These are phyloP conservation scores for Emydura subglobosa DNA, from an alignment of 2,113 vertebrate species.

Conservation along the genomic window DNA sequence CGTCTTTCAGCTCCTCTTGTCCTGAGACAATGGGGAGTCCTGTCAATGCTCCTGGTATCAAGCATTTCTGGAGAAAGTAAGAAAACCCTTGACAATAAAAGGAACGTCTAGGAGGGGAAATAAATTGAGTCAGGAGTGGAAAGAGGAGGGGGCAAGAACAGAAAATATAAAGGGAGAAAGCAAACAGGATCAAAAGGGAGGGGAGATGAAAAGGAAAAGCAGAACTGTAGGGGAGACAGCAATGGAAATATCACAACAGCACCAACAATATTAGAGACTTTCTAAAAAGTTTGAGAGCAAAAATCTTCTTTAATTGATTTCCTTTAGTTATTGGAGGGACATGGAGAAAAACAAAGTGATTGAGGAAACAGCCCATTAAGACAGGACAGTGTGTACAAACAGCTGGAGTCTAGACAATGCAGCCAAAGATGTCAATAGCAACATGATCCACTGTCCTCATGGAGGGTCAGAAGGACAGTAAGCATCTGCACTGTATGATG, in stretches of 20 bases:
- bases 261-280: not conserved
- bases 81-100: not conserved
- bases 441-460: not conserved
- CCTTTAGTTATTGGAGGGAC: not conserved
- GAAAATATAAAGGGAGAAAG: slow-evolving; percentile 31
- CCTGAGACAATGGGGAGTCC: not conserved
- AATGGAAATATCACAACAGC: not conserved
- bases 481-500: not conserved
- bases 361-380: not conserved
- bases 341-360: not conserved
- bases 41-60: slow-evolving; percentile 4
- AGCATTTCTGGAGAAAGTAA: slow-evolving; percentile 16
- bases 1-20: not conserved
- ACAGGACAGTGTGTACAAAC: not conserved
- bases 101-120: slow-evolving; percentile 3
- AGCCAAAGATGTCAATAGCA: not conserved
- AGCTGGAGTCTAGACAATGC: not conserved
- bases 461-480: not conserved
- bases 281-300: not conserved
- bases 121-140: slow-evolving; percentile 3
- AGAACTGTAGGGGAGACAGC: slow-evolving; percentile 2
- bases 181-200: not conserved
- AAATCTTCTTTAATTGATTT: not conserved
- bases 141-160: slow-evolving; percentile 23
- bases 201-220: slow-evolving; percentile 30